phyloP scores from a whole-genome alignment of 2,888 invertebrate genomes.

The Amphipoea lucens region DNA sequence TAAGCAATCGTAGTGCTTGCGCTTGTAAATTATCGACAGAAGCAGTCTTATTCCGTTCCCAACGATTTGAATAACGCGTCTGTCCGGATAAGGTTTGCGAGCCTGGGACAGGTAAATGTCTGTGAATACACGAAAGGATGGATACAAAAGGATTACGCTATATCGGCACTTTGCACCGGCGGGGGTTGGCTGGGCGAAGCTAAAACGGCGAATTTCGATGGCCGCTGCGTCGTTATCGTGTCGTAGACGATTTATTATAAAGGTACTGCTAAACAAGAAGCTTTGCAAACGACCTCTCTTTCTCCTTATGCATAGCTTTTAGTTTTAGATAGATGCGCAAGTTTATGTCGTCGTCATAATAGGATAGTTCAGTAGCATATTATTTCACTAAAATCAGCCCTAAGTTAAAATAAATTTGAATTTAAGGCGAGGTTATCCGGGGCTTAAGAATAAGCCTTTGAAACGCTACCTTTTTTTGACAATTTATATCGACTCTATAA shows the following conservation, averaged over 20 bases:
- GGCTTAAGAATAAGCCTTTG: not conserved
- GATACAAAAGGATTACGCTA: conserved; percentile 63
- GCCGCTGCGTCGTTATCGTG: conserved; percentile 50
- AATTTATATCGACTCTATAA: no score
- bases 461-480: not conserved
- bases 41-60: conserved; percentile 46
- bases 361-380: not conserved
- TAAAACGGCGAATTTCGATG: conserved; percentile 52
- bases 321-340: not conserved
- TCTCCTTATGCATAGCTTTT: not conserved
- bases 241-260: conserved; percentile 60
- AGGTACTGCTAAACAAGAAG: conserved; percentile 47
- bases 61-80: conserved; percentile 50
- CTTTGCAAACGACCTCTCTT: conserved; percentile 23
- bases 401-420: not conserved
- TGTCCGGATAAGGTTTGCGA: conserved; percentile 49
- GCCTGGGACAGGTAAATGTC: conserved; percentile 41
- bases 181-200: conserved; percentile 30
- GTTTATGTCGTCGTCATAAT: not conserved
- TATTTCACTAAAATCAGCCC: not conserved
- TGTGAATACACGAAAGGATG: conserved; percentile 53
- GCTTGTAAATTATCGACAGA: conserved; percentile 56
- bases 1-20: conserved; percentile 58
- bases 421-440: not conserved
- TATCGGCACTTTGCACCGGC: conserved; percentile 58